phyloP scores from a whole-genome alignment of 2,888 invertebrate genomes.

The Cephus sareptanus region DNA sequence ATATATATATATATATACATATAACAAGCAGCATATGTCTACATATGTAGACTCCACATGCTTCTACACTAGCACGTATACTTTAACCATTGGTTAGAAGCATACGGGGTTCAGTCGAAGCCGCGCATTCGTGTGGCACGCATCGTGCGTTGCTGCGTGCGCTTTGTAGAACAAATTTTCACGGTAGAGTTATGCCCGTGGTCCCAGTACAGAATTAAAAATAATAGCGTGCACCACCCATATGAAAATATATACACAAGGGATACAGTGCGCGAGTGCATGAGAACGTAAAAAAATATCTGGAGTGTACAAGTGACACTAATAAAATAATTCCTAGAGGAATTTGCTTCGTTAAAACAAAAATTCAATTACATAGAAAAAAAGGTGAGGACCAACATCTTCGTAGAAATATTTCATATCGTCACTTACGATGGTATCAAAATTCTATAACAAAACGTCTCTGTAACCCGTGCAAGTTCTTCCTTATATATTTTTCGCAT shows the following conservation, averaged over 20 bases:
- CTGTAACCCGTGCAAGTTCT: neutral
- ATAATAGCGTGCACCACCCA: neutral
- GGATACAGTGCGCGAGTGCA: neutral
- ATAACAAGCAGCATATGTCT: neutral
- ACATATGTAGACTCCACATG: neutral
- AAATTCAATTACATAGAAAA: too few species aligned
- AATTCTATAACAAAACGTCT: neutral
- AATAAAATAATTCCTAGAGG: neutral
- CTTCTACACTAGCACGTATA: neutral
- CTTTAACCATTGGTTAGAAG: neutral
- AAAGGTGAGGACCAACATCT: neutral
- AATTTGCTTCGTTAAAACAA: too few species aligned
- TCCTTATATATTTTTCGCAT: neutral
- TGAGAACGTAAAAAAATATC: neutral
- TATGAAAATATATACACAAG: neutral
- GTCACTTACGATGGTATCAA: neutral
- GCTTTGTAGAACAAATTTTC: neutral
- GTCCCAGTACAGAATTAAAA: neutral
- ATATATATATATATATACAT: neutral
- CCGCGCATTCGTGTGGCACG: constrained; percentile 31
- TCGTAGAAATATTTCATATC: neutral
- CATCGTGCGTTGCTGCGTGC: constrained; percentile 1
- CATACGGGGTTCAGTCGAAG: constrained; percentile 30
- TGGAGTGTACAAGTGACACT: neutral
- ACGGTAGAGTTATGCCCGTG: neutral